These are phyloP conservation scores for Cephus cinctus DNA, from an alignment of 1,140 invertebrate genomes.

Conservation along the genomic window DNA sequence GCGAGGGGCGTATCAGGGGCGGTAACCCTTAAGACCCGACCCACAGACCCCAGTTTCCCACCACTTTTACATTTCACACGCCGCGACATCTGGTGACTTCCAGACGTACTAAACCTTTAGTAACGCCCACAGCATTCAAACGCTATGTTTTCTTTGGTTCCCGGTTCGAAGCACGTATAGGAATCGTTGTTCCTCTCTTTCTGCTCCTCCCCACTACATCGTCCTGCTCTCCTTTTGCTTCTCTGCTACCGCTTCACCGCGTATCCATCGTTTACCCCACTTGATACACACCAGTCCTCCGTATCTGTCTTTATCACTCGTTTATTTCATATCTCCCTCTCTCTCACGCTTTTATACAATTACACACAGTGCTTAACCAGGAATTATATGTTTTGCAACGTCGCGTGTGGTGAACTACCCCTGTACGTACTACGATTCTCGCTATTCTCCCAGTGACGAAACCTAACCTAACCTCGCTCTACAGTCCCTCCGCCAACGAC, in stretches of 20 bases:
- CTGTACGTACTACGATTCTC: constrained; percentile 11
- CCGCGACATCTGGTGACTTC: constrained; percentile 22
- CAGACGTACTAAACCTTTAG: constrained; percentile 8
- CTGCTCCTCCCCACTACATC: not conserved
- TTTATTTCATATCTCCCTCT: not conserved
- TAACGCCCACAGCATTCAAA: constrained; percentile 19
- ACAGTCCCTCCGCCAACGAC: not conserved
- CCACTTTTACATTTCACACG: constrained; percentile 10
- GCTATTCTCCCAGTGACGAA: constrained; percentile 8
- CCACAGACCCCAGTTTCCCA: constrained; percentile 22
- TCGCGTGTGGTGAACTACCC: constrained; percentile 26
- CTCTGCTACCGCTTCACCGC: not conserved
- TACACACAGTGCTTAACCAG: constrained; percentile 20
- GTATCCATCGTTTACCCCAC: not conserved
- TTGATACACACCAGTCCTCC: too few species aligned
- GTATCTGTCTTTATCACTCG: not conserved
- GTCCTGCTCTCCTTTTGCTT: constrained; percentile 9
- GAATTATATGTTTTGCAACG: constrained; percentile 28
- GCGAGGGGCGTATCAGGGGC: constrained; percentile 47
- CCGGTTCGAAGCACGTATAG: not conserved
- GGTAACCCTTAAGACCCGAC: constrained; percentile 12
- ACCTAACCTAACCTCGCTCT: constrained; percentile 9
- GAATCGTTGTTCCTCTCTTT: not conserved
- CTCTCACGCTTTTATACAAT: constrained; percentile 1
- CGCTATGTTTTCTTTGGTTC: constrained; percentile 9